Percentiles rank a stretch among this genome's conserved stretches.
Evolutionary conservation across 2,888 invertebrate species (phyloP).

Genomic region (Apodemia zela): DNA sequence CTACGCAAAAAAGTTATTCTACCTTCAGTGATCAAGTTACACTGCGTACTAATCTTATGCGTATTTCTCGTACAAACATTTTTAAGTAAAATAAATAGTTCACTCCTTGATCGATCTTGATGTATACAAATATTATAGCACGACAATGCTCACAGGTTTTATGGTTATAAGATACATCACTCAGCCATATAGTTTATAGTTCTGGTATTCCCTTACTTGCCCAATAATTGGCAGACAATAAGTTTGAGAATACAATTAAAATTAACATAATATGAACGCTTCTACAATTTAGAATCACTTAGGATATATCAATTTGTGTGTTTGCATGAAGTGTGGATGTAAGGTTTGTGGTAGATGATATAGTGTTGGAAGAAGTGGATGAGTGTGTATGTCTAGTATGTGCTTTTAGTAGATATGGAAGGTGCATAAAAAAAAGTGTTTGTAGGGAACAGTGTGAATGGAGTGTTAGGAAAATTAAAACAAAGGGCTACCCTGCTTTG

Average conservation of each 20-base stretch:
- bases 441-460: neutral
- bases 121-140: neutral
- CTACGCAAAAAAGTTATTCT: no score
- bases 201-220: neutral
- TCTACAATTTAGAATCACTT: neutral
- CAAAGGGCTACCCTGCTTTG: no score
- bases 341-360: neutral
- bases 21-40: no score
- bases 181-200: neutral
- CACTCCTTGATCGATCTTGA: slow-evolving; percentile 3
- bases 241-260: neutral
- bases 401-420: neutral
- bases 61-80: no score
- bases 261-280: neutral
- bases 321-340: neutral
- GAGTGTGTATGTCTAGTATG: neutral
- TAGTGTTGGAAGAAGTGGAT: no score
- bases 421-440: no score
- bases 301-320: neutral
- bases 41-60: no score
- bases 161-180: neutral
- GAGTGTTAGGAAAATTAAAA: neutral
- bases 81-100: neutral
- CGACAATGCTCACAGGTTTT: slow-evolving; percentile 6
- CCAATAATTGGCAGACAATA: neutral